Base-by-base conservation (phyloP, 2,888 invertebrate species). In the Erebia epiphron region DNA sequence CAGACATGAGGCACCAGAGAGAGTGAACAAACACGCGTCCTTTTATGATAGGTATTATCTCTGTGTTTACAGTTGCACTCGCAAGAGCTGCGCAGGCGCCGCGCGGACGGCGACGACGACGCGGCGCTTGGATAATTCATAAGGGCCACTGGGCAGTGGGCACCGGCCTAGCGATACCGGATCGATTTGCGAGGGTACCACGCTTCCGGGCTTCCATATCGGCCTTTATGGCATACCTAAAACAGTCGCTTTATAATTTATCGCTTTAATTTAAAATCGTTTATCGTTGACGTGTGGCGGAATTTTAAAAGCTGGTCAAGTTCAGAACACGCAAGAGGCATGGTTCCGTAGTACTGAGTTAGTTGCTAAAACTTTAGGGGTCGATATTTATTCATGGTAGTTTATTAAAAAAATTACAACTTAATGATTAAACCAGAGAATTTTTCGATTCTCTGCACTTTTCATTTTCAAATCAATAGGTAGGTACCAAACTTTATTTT, bases 61-160 rank as follows among this genome's bases (percentile, higher is more conserved):
- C 81, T 76, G 56, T 56, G 56, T 57, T 75, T 88, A 86, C 84
- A 83, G 82, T 82, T 80, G 81, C 76, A 79, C 77, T 79, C 80
- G 79, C 79, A 66, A 60, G 71, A 64, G 73, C 75, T 82, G 85
- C 86, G 87, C 85, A 77, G 83, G 83, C 90, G 87, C 86, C 84
- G 79, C 75, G 66, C 76, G 79, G 90, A 82, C 90, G 90, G 85
- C 81, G 78, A 77, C 77, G 78, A 77, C 77, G 73, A 84, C 80
- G 85, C 79, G 76, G 76, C 84, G 80, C 85, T 90, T 92, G 91
- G 90, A 86, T 92, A 90, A 92, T 92, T 92, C 92, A 92, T 92
- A 87, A 90, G 86, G 84, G 21, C 7, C 43, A 21, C 46, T 13
- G 7, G 41, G 18, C 43, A 13, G 16, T 13, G 43, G 43, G 80